Percentiles rank a stretch among this genome's conserved stretches.
phyloP scores from a whole-genome alignment of 2,113 vertebrate genomes.

The Nothoprocta pentlandii region DNA sequence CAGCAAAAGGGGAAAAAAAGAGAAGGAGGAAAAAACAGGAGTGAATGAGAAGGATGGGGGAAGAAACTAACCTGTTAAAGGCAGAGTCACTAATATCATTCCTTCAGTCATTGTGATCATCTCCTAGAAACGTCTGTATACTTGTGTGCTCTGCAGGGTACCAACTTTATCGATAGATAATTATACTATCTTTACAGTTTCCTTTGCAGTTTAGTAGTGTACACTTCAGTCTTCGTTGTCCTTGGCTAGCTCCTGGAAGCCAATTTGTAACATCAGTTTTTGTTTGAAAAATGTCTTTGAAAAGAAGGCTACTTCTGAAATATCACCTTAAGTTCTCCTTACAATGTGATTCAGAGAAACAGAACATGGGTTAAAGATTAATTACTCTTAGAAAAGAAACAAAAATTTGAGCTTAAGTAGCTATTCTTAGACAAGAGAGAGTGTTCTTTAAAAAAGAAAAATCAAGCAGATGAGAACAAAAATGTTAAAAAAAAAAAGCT shows the following conservation, averaged over 20 bases:
- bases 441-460: neutral
- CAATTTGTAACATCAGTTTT: neutral
- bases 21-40: too few relatives aligned
- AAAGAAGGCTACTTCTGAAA: neutral
- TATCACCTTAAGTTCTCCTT: neutral
- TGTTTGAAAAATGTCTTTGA: neutral
- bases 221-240: neutral
- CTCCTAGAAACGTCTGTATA: neutral
- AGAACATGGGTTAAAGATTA: neutral
- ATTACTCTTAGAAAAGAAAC: neutral
- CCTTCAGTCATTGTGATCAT: neutral
- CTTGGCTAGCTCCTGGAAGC: neutral
- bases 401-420: neutral
- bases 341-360: neutral
- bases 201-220: neutral
- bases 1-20: neutral
- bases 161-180: neutral
- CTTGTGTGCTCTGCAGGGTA: neutral
- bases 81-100: neutral
- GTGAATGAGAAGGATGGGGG: too few relatives aligned
- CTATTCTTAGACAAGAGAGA: neutral
- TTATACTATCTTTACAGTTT: neutral
- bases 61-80: neutral
- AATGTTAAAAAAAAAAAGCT: accelerated
- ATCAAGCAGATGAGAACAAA: neutral